Conservation (phyloP, 2,113 vertebrate species). For the Glaucomys volans region DNA sequence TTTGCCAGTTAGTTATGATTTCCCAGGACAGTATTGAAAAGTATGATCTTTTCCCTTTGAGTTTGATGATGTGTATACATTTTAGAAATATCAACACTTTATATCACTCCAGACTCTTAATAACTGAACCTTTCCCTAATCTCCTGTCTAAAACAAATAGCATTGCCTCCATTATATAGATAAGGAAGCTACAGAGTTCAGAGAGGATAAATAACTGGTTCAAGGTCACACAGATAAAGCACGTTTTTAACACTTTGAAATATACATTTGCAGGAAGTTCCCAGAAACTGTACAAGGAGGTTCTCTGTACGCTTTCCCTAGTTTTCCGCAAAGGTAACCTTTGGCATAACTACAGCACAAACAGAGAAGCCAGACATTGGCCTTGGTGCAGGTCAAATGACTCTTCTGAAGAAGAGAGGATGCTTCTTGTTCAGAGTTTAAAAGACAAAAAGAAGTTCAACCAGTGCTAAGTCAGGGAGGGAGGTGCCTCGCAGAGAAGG, state of each 20-base stretch:
- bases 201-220: neutral
- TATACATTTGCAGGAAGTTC: neutral
- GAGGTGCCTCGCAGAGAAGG: neutral
- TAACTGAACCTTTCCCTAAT: neutral
- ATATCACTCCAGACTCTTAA: neutral
- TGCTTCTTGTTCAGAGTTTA: neutral
- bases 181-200: neutral
- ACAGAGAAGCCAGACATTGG: neutral
- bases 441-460: neutral
- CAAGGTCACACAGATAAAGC: neutral
- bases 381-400: neutral
- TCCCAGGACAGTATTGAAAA: neutral
- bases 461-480: neutral
- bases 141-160: neutral
- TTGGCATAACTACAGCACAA: neutral
- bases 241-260: neutral
- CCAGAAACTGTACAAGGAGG: neutral
- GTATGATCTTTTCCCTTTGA: neutral
- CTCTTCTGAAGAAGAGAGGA: neutral
- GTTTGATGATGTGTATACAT: neutral
- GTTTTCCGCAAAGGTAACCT: neutral
- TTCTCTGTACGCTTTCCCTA: neutral
- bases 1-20: neutral
- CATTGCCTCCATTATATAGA: neutral
- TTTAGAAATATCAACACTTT: constrained; percentile 15